These are phyloP conservation scores for Pagetopsis macropterus DNA, from an alignment of 2,797 vertebrate species.

Conservation along the genomic window DNA sequence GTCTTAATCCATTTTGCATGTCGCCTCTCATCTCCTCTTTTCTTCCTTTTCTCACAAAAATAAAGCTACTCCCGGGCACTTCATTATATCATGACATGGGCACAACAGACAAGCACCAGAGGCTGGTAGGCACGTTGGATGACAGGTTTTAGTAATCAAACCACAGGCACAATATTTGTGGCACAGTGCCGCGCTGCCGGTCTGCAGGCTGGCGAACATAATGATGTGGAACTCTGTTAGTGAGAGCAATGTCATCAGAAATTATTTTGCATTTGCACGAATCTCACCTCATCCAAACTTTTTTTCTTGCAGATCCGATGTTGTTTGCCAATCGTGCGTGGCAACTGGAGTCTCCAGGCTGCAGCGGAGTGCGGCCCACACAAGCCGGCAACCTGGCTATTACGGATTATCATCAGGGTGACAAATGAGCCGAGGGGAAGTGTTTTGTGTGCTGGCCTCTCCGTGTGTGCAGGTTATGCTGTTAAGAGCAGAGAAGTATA, in stretches of 20 bases:
- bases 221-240: constrained; percentile 55
- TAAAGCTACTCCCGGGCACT: constrained; percentile 9
- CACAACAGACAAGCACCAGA: constrained; percentile 44
- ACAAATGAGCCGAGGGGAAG: constrained; percentile 58
- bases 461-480: constrained; percentile 12
- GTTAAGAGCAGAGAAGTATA: constrained; percentile 5
- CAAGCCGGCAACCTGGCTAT: constrained; percentile 57
- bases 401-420: constrained; percentile 73
- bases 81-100: constrained; percentile 31
- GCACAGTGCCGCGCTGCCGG: constrained; percentile 30
- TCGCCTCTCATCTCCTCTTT: constrained; percentile 25
- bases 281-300: constrained; percentile 43
- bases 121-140: constrained; percentile 39
- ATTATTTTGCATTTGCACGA: constrained; percentile 34
- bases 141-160: constrained; percentile 54
- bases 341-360: constrained; percentile 32
- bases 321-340: constrained; percentile 49
- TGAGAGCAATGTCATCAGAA: constrained; percentile 58
- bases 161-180: constrained; percentile 40
- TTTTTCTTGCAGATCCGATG: constrained; percentile 34
- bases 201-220: constrained; percentile 43
- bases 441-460: constrained; percentile 26
- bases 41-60: constrained; percentile 7
- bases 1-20: constrained; percentile 21
- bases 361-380: constrained; percentile 57